A percentile compares a stretch with the other conserved stretches of the same genome.
These are phyloP conservation scores for Charina bottae DNA, from an alignment of 2,113 vertebrate genomes.

Conservation along the genomic window DNA sequence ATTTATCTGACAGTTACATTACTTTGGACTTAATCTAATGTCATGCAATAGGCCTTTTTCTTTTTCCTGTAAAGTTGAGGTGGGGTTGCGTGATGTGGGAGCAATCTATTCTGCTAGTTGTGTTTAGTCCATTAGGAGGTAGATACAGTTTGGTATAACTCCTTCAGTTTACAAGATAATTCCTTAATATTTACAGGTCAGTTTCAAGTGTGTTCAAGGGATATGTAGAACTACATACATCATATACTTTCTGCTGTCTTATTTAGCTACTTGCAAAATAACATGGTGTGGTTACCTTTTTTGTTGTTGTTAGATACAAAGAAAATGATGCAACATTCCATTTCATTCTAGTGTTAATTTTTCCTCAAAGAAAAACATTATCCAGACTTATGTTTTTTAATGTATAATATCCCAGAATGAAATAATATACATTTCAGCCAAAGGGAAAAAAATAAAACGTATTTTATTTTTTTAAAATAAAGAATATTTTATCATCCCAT, in stretches of 20 bases:
- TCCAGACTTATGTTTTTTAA: neutral
- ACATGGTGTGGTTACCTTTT: neutral
- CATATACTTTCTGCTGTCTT: neutral
- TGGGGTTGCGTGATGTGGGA: too few relatives aligned
- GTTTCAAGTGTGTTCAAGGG: too few relatives aligned
- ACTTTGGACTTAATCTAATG: too few relatives aligned
- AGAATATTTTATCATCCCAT: neutral
- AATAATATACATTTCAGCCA: neutral
- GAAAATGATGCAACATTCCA: neutral
- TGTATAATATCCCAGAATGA: neutral
- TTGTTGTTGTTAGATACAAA: neutral
- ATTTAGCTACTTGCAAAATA: neutral
- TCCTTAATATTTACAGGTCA: too few relatives aligned
- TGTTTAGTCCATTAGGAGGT: too few relatives aligned
- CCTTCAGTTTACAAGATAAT: neutral
- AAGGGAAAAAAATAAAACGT: neutral
- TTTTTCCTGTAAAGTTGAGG: too few relatives aligned
- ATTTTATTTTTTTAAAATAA: neutral
- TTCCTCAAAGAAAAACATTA: neutral
- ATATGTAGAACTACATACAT: neutral
- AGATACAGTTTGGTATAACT: neutral
- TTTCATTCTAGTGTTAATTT: neutral
- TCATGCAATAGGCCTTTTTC: too few relatives aligned
- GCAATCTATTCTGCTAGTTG: too few relatives aligned
- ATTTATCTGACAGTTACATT: too few relatives aligned